Base-by-base conservation (phyloP, 35 echinoderm and acorn worm genomes). In the Holothuria glaberrima region DNA sequence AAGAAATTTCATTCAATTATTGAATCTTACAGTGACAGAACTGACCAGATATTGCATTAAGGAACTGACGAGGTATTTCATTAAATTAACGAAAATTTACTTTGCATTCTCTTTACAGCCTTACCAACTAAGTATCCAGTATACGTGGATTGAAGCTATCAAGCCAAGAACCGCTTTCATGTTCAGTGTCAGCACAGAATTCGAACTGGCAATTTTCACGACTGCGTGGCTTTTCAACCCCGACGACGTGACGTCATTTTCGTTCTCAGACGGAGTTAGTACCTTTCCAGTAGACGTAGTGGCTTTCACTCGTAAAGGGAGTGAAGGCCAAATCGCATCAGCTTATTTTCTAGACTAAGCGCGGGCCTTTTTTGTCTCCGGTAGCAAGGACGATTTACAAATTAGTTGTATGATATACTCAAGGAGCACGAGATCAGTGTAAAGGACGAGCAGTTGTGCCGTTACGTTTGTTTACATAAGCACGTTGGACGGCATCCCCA, bases 181-280 rank as follows among this genome's bases (percentile, higher is more conserved):
- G 79, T 27, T 82, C 1, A 48, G 79, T 14, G 48, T 82, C 48
- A 58, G 48, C 79, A 82, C 79, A 58, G 79, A 82, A 82, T 82
- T 82, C 79, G 79, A 82, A 27, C 17, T 82, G 48, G 79, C 79
- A 56, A 58, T 82, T 56, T 82, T 82, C 57, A 82, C 79, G 3
- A 48, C 79, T 30, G 46, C 48, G 7, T 82, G 41, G 21, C 48
- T 82, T 12, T 30, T 14, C 14, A 82, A 82, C 17, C 79, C 79
- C 10, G 79, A 82, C 33, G 71, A 41, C 18, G 71, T 75, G 71
- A 75, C 71, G 71, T 75, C 71, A 45, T 75, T 75, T n/a, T n/a
- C 32, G 18, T 75, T 38, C 71, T 30, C 66, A 25, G 71, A 31
- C 31, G 33, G 13, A n/a, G 36, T 22, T 9, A 41, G 38, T 5